Base-by-base conservation (phyloP, 2,113 vertebrate genomes). In the Gambusia holbrooki region DNA sequence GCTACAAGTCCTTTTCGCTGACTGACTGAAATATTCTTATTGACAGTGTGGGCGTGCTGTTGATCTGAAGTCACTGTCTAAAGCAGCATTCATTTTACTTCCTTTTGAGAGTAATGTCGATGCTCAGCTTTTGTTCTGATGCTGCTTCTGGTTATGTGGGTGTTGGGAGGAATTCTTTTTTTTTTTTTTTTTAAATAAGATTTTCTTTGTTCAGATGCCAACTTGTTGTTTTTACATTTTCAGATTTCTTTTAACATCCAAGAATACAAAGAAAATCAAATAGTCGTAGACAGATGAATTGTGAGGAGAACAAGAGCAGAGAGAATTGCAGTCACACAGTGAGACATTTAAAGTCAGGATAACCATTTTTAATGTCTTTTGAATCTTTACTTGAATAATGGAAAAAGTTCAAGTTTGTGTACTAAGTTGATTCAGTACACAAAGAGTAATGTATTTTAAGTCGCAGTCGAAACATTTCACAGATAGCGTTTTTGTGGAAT, bases 41-140 rank as follows among this genome's bases (percentile, higher is more conserved):
- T 62, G 60, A 45, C 5, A 51, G 71, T 70, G 77, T 71, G 76
- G 79, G 74, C 40, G 83, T 61, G 37, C 71, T 79, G 29, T 37
- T 83, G 73, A 80, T 69, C 12, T 65, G 35, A 80, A 45, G 66
- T 74, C 63, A 69, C 58, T 73, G 81, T 82, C 79, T 77, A 22
- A 75, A 79, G 80, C 69, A 69, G 70, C 69, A 71, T 85, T 86
- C 81, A 80, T 32, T 81, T 73, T 69, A 33, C 27, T 76, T 76
- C 25, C 33, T 80, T 80, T 51, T 40, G 60, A 76, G 69, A n/a
- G 73, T 40, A n/a, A 81, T 63, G 35, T 82, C 37, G 76, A 63
- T 73, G 86, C 42, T 32, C 17, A 66, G 73, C 15, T 79, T 77
- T 82, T 28, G 22, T 78, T 77, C 69, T 82, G 72, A 62, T 73